Conservation (phyloP, 2,113 vertebrate species). For the Pyxicephalus adspersus region DNA sequence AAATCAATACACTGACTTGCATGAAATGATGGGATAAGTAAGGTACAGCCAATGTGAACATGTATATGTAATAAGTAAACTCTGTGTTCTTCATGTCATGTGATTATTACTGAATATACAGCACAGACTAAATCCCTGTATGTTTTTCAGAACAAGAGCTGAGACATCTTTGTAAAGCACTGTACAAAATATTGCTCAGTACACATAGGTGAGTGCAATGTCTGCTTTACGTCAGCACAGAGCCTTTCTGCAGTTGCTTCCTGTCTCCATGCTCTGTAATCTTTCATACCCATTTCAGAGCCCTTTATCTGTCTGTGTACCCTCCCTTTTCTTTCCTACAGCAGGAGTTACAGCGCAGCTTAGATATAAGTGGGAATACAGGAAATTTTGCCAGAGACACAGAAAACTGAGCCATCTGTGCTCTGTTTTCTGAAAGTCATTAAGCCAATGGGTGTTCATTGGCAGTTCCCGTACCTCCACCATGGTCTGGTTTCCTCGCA, state of each 20-base stretch:
- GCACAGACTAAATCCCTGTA: no score
- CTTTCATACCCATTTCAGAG: background rate
- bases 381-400: conserved; percentile 9
- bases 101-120: no score
- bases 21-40: no score
- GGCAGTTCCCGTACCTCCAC: conserved; percentile 81
- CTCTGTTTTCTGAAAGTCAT: conserved; percentile 9
- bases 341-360: background rate
- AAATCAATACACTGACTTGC: no score
- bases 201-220: background rate
- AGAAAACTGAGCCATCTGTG: conserved; percentile 2
- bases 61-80: no score
- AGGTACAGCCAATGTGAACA: no score
- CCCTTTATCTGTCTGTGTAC: conserved; percentile 4
- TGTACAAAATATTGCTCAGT: background rate
- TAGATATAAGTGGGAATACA: conserved; percentile 4
- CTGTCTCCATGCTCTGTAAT: background rate
- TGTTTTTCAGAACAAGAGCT: background rate
- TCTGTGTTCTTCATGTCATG: no score
- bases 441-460: background rate
- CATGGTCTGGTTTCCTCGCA: conserved; percentile 98
- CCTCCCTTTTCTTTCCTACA: background rate
- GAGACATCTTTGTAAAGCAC: background rate
- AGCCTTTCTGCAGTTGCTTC: background rate
- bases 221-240: background rate